phyloP scores from a whole-genome alignment of 2,113 vertebrate species.

The Struthidea cinerea region DNA sequence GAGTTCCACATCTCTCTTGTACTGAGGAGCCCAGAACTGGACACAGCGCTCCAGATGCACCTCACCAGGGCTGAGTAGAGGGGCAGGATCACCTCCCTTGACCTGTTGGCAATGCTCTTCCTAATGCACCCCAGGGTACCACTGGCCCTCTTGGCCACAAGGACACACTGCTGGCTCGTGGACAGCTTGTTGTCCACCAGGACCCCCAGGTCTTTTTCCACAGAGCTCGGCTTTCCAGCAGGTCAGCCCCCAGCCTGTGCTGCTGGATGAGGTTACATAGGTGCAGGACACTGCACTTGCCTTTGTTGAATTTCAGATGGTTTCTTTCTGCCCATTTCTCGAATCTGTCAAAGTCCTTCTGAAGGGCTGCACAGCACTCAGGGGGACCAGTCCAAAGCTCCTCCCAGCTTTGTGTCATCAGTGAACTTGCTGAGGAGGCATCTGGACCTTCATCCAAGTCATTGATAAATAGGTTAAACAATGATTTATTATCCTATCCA shows the following conservation, averaged over 20 bases:
- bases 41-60: background rate
- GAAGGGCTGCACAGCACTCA: background rate
- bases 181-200: background rate
- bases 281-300: background rate
- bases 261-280: accelerated
- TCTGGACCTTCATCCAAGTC: background rate
- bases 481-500: background rate
- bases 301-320: background rate
- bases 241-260: accelerated
- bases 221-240: background rate
- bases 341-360: background rate
- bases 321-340: background rate
- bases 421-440: background rate
- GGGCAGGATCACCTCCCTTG: accelerated
- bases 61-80: background rate
- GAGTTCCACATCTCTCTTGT: background rate
- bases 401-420: background rate
- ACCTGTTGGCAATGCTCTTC: accelerated
- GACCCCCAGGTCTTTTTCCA: background rate
- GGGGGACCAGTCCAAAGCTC: background rate
- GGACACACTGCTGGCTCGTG: background rate
- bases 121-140: background rate
- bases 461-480: background rate
- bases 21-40: background rate
- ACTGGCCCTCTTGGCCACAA: background rate